These are phyloP conservation scores for Sciurus carolinensis DNA, from an alignment of 2,797 vertebrate genomes.

Conservation along the genomic window DNA sequence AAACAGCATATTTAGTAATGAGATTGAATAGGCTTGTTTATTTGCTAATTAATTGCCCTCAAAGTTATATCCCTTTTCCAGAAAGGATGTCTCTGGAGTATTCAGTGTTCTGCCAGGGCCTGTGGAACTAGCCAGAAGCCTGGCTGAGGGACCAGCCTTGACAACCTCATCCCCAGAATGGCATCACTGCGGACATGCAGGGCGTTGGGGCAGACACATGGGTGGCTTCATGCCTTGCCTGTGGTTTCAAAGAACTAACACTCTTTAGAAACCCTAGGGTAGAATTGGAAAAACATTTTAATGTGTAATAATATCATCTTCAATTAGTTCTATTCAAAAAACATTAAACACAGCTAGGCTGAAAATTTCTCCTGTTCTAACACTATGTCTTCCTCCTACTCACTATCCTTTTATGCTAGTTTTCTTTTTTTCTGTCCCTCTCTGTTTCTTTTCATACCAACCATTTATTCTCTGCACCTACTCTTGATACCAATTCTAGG, in stretches of 20 bases:
- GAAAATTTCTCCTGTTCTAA: not conserved
- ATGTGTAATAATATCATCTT: slow-evolving; percentile 10
- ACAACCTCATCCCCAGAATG: not conserved
- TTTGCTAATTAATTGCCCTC: slow-evolving; percentile 56
- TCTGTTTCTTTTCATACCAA: not conserved
- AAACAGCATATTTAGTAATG: slow-evolving; percentile 28
- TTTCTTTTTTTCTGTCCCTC: not conserved
- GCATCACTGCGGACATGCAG: not conserved
- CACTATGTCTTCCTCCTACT: not conserved
- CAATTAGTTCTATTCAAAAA: slow-evolving; percentile 56
- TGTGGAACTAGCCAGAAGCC: not conserved
- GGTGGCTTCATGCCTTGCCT: not conserved
- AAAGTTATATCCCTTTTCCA: slow-evolving; percentile 9
- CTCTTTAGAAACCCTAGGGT: not conserved
- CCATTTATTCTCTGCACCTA: not conserved
- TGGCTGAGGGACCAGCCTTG: not conserved
- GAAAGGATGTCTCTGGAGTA: not conserved
- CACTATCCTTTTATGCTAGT: not conserved
- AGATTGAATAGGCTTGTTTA: slow-evolving; percentile 22
- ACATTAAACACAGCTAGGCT: not conserved
- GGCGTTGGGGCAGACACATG: too few species aligned
- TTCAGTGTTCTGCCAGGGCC: not conserved
- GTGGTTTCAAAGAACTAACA: not conserved
- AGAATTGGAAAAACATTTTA: not conserved
- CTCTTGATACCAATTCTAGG: not conserved